Base-by-base conservation (phyloP, 1,140 invertebrate species). In the Diplogasteroides magnus region DNA sequence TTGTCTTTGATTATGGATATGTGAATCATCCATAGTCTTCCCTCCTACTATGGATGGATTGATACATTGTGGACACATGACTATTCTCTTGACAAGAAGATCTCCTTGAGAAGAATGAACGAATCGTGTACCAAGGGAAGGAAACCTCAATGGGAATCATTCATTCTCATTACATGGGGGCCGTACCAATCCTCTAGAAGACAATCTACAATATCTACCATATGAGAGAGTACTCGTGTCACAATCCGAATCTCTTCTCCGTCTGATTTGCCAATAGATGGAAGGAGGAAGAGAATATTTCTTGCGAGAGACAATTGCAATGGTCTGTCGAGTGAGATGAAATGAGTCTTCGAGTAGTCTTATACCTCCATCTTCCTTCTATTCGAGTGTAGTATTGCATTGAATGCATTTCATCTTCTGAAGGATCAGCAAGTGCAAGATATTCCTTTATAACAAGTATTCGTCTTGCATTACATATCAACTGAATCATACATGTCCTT, bases 201-300 rank as follows among this genome's bases (percentile, higher is more conserved):
- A 63, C 94, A 90, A 83, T 99, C 96, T 76, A 98, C 92, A 82
- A 97, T 93, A 83, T 97, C 93, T 0, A 97, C 92, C n/a, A 93
- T 88, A 23, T 95, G 84, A 0, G 94, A 91, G 59, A 98, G 82
- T 19, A 98, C 83, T 79, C 93, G 91, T 0, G 94, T 89, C 66
- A 92, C 88, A 74, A 88, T 89, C 84, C 90, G 89, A 56, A 89
- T 11, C 37, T 48, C 37, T 19, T 48, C 37, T 19, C 19, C 19
- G 6, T 48, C 37, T 19, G 6, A 11, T 11, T 19, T 48, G 6
- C 19, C 37, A 48, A 48, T 19, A 6, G 19, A 11, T 19, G 37
- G 37, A 48, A 48, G 6, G 37, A 11, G 19, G 6, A 48, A 19
- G 19, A 48, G 37, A 48, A 48, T 48, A 19, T 48, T 48, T 6